Evolutionary conservation across 2,113 vertebrate species (phyloP).

Genomic region (Notarius lentiginosus): DNA sequence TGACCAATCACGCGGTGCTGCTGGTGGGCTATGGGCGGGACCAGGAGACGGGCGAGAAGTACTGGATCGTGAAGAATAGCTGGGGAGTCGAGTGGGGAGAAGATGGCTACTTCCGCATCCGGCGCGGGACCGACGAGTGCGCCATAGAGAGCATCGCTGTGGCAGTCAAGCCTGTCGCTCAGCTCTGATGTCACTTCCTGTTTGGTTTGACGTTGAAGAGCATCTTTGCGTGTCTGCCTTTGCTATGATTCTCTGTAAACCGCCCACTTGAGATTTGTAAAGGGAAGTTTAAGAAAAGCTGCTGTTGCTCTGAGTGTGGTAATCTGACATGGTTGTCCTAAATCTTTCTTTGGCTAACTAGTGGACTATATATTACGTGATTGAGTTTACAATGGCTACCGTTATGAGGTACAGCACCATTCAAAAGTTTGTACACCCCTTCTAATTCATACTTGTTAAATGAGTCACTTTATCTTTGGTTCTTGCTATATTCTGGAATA

Average conservation of each 20-base stretch:
- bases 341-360: background rate
- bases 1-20: conserved; percentile 93
- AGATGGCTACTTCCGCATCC: conserved; percentile 90
- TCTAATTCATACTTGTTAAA: no score
- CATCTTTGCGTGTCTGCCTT: background rate
- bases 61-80: conserved; percentile 97
- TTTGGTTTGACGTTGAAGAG: background rate
- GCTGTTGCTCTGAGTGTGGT: background rate
- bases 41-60: conserved; percentile 76
- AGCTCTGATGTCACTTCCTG: conserved; percentile 65
- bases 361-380: background rate
- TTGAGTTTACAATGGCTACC: background rate
- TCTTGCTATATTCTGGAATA: no score
- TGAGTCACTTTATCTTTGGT: no score
- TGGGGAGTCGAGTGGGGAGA: conserved; percentile 90
- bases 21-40: conserved; percentile 89
- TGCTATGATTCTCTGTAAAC: background rate
- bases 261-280: background rate
- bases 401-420: no score
- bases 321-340: background rate
- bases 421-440: no score
- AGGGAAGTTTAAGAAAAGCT: background rate
- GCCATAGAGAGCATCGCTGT: conserved; percentile 91
- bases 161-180: conserved; percentile 80
- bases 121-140: conserved; percentile 86